These are phyloP conservation scores for Ophraella communa DNA, from an alignment of 2,888 invertebrate species.

Conservation along the genomic window DNA sequence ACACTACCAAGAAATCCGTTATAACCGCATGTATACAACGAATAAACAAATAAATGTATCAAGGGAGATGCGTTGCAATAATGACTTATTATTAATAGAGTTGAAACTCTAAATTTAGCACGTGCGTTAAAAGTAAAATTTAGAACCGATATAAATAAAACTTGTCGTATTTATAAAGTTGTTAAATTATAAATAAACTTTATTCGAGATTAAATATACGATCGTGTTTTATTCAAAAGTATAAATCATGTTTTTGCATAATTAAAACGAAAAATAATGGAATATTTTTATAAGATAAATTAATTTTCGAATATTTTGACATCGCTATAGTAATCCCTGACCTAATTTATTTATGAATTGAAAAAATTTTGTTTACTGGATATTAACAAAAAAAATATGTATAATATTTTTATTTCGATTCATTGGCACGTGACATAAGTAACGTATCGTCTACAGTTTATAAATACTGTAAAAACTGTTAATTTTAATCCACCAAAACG, in stretches of 20 bases:
- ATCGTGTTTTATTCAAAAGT: background rate
- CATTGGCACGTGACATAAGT: background rate
- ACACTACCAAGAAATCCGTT: background rate
- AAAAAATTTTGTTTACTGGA: background rate
- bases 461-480: no score
- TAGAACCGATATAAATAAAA: slow-evolving; percentile 29
- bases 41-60: slow-evolving; percentile 27
- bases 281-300: background rate
- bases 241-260: background rate
- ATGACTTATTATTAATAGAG: slow-evolving; percentile 22
- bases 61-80: slow-evolving; percentile 11
- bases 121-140: slow-evolving; percentile 20
- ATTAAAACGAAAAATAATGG: background rate
- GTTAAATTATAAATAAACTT: slow-evolving; percentile 20
- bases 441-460: no score
- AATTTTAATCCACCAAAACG: no score
- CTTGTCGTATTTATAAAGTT: slow-evolving; percentile 24
- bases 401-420: background rate
- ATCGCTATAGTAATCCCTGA: background rate
- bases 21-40: slow-evolving; percentile 14
- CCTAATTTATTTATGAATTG: background rate
- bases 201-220: slow-evolving; percentile 10
- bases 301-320: background rate
- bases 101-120: slow-evolving; percentile 20
- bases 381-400: background rate